A percentile compares a stretch with the other conserved stretches of the same genome.
phyloP scores from a whole-genome alignment of 2,113 vertebrate species.

The Procavia capensis region DNA sequence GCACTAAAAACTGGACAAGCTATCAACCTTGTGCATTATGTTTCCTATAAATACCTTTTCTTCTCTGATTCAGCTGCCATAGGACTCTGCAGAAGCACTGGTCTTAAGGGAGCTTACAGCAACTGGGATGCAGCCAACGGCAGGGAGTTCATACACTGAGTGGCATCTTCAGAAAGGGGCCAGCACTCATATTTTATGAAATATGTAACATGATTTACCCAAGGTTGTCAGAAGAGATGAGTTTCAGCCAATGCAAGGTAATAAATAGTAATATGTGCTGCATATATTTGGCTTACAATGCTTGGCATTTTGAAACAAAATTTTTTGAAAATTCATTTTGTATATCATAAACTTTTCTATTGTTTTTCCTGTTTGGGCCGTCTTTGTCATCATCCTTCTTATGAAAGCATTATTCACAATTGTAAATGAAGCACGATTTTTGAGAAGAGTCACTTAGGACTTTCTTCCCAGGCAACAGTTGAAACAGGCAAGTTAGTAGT shows the following conservation, averaged over 20 bases:
- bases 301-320: conserved; percentile 94
- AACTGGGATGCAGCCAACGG: conserved; percentile 88
- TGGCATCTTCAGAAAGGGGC: conserved; percentile 86
- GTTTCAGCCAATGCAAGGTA: conserved; percentile 94
- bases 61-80: conserved; percentile 85
- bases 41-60: conserved; percentile 92
- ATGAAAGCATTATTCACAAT: conserved; percentile 81
- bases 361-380: conserved; percentile 86
- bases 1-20: conserved; percentile 88
- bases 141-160: conserved; percentile 87
- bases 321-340: conserved; percentile 90
- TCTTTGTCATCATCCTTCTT: conserved; percentile 83
- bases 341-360: conserved; percentile 87
- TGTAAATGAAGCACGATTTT: conserved; percentile 84
- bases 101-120: conserved; percentile 89
- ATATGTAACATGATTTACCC: conserved; percentile 94
- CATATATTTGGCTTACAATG: conserved; percentile 97
- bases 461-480: conserved; percentile 67
- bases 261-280: conserved; percentile 96
- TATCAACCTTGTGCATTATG: conserved; percentile 89
- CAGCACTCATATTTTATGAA: conserved; percentile 93
- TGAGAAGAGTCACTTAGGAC: conserved; percentile 72
- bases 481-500: conserved; percentile 76
- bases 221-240: conserved; percentile 96
- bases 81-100: conserved; percentile 85